Evolutionary conservation across 2,888 invertebrate genomes (phyloP), one percentile per base, ranked within the genome.

Genomic region (Ichneumoninae sp.): DNA sequence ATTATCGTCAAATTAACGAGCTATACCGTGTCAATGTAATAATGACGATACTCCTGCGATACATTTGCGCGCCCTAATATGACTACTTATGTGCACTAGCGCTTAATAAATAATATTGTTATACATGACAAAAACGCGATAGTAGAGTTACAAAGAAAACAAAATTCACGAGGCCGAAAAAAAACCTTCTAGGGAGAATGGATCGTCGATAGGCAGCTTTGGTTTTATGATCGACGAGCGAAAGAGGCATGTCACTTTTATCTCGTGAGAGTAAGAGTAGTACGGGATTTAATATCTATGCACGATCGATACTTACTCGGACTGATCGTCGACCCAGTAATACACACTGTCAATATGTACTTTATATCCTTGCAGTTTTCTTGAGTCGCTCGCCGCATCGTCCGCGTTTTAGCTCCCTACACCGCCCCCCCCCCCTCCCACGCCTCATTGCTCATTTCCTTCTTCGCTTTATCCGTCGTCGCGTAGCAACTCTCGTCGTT

Each of bases 231-330:
- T 3, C 52, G 60, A 40, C 50, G 75, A 66, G 74, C 33, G 36
- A 66, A 36, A 52, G 57, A 16, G 16, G n/a, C 57, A 22, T 60
- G 62, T 80, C 19, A 10, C 70, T 52, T 57, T 22, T 77, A 54
- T 71, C 70, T 72, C 44, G 75, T 71, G 60, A 85, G 83, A 80
- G 74, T 65, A 75, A 82, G 54, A 81, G 57, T 66, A 83, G 82
- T 77, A 87, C 69, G 80, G 74, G 54, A 78, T 83, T 19, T 82
- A 75, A 87, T 76, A 80, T 87, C 78, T 83, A 72, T 77, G 80
- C 76, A 80, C 81, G 84, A 87, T 88, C 84, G 83, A 86, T 87
- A 88, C 88, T 88, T 88, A 88, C 88, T 85, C 83, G 60, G 77
- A 85, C 50, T 83, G 62, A 83, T 83, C 81, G 76, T 70, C 80